A percentile compares a stretch with the other conserved stretches of the same genome.
These are phyloP conservation scores for Pyrgus malvae DNA, from an alignment of 2,888 invertebrate genomes.

Conservation along the genomic window DNA sequence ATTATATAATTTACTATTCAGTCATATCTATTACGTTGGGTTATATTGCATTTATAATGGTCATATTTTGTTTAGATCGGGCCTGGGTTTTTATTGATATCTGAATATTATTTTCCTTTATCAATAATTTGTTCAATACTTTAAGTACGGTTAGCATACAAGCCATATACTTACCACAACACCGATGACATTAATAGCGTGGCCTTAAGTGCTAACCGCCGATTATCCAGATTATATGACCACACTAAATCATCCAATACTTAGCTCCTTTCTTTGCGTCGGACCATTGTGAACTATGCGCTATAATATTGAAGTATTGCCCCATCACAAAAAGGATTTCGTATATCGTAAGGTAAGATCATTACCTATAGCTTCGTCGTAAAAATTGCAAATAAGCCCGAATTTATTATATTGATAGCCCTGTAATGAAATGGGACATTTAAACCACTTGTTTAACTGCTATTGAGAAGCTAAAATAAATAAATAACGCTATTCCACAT, in stretches of 20 bases:
- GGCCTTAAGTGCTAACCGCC: conserved; percentile 62
- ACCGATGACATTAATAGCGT: conserved; percentile 45
- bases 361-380: conserved; percentile 62
- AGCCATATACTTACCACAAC: conserved; percentile 34
- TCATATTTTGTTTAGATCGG: too few relatives aligned
- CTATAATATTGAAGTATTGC: conserved; percentile 78
- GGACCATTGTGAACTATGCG: conserved; percentile 70
- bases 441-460: conserved; percentile 1
- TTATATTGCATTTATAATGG: too few relatives aligned
- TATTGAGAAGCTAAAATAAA: neutral
- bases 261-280: conserved; percentile 59
- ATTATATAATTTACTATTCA: too few relatives aligned
- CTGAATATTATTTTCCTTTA: too few relatives aligned
- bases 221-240: conserved; percentile 74
- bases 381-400: conserved; percentile 73
- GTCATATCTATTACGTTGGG: too few relatives aligned
- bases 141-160: neutral
- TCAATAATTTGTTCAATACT: too few relatives aligned
- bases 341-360: conserved; percentile 60
- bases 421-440: conserved; percentile 56
- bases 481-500: neutral
- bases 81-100: too few relatives aligned
- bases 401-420: conserved; percentile 56
- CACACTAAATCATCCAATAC: conserved; percentile 72
- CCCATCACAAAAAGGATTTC: conserved; percentile 61